phyloP scores from a whole-genome alignment of 2,113 vertebrate genomes.

The Crotalus viridis region DNA sequence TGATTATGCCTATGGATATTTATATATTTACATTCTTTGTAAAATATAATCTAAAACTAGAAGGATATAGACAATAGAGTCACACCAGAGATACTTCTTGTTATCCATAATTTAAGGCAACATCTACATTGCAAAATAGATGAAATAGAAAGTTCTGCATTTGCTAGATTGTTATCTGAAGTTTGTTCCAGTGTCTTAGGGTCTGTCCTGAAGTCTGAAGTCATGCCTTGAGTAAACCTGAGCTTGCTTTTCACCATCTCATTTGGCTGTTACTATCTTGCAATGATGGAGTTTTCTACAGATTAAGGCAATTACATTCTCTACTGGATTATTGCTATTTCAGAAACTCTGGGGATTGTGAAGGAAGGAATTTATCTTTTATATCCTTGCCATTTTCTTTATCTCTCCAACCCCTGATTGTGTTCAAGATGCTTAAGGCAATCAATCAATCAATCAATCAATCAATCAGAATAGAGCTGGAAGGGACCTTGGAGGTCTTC shows the following conservation, averaged over 20 bases:
- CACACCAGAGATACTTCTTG: background rate
- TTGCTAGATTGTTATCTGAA: too few species aligned
- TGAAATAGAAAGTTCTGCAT: background rate
- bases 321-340: background rate
- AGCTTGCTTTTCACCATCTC: background rate
- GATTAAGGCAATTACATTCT: background rate
- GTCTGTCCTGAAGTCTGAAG: background rate
- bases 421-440: too few species aligned
- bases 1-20: background rate
- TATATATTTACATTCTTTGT: background rate
- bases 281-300: background rate
- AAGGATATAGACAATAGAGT: background rate
- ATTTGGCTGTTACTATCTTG: background rate
- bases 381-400: background rate
- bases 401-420: background rate
- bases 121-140: background rate
- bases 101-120: slow-evolving; percentile 55
- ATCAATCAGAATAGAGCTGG: too few species aligned
- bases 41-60: background rate
- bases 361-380: background rate
- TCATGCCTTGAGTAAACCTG: background rate
- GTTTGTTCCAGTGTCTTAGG: too few species aligned
- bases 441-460: too few species aligned
- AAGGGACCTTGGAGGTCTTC: too few species aligned
- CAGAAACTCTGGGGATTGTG: background rate